A percentile compares a stretch with the other conserved stretches of the same genome.
Evolutionary conservation across 2,888 invertebrate species (phyloP).

Genomic region (Polyommatus iphigenia): DNA sequence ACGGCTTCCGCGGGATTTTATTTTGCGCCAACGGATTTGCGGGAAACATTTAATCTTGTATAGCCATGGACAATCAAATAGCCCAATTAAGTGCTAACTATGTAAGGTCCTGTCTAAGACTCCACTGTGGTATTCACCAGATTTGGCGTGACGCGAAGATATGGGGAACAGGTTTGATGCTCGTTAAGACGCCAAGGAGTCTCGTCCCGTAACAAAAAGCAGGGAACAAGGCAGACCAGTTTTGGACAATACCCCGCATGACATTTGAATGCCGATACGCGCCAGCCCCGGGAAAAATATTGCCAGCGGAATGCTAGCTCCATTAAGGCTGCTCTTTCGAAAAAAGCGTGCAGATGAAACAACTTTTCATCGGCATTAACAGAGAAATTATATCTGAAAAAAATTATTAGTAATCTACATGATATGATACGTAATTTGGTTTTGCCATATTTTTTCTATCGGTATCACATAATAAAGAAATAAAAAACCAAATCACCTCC

Average conservation of each 20-base stretch:
- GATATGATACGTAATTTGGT: too few relatives aligned
- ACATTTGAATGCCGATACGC: conserved; percentile 71
- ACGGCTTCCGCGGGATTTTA: not conserved
- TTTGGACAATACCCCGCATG: conserved; percentile 70
- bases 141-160: conserved; percentile 68
- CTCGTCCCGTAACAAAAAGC: conserved; percentile 73
- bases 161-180: conserved; percentile 71
- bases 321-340: too few relatives aligned
- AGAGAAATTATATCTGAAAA: too few relatives aligned
- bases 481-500: too few relatives aligned
- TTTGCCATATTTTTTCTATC: too few relatives aligned
- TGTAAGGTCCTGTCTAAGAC: conserved; percentile 49
- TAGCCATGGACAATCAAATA: not conserved
- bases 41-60: not conserved
- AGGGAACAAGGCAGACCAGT: conserved; percentile 62
- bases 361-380: too few relatives aligned
- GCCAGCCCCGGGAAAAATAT: conserved; percentile 45
- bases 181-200: conserved; percentile 72
- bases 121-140: conserved; percentile 60
- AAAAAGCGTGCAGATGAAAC: too few relatives aligned
- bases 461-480: too few relatives aligned
- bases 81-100: not conserved
- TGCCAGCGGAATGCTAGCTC: conserved; percentile 43
- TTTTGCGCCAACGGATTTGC: not conserved
- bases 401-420: too few relatives aligned